Base-by-base conservation (phyloP, 2,888 invertebrate genomes). In the Ophioninae sp. region DNA sequence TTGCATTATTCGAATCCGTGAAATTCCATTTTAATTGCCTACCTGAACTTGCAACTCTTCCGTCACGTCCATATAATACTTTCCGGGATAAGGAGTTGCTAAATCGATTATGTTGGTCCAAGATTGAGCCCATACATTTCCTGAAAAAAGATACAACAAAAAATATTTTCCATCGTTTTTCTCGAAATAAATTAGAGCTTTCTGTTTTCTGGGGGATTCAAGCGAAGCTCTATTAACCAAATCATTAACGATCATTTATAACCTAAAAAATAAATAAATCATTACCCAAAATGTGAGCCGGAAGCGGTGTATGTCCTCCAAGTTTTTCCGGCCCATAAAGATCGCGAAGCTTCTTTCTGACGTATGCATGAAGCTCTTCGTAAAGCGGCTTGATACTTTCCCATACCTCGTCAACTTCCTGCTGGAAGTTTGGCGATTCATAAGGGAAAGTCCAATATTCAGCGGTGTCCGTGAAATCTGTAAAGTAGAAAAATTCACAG, bases 381-480 rank as follows among this genome's bases (percentile, higher is more conserved):
- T 98, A 98, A 0, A 99, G 93, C 0, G 98, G 98, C 74, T 96
- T 95, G 41, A 99, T 95, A 93, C 96, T 96, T 90, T 96, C 95
- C 97, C 97, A 98, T 64, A 96, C 96, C 84, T 96, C 95, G 78
- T 97, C 97, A 30, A 98, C 93, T 87, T 98, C 97, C 82, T 96
- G 94, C 75, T 96, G 95, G 90, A 98, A 95, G 81, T 96, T 95
- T 0, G 94, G 93, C 0, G 96, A 95, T 89, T 98, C 97, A 90
- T 97, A 99, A 0, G 96, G 96, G 89, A 96, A 96, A 93, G 96
- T 96, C 98, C 98, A 98, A 90, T 97, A 97, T 44, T 97, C 97
- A 0, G 97, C 96, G 0, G 96, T 97, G 89, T 98, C 97, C 0
- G 96, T 96, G 88, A 97, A 97, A 93, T 97, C 98, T 98, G 92